Base-by-base conservation (phyloP, 35 echinoderm and acorn worm species). In the Stichopus chloronotus region DNA sequence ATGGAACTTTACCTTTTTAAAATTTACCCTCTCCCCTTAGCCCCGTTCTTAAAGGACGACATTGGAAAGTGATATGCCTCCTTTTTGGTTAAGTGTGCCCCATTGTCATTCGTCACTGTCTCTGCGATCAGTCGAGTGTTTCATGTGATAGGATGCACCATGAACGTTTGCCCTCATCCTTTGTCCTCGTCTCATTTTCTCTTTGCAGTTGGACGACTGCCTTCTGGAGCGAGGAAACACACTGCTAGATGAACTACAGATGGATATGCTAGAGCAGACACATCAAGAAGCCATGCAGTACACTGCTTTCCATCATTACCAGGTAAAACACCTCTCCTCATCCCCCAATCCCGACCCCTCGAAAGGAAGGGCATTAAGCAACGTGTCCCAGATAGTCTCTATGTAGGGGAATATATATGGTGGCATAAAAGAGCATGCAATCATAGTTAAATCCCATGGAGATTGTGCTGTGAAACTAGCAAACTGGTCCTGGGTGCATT, bases 201-300 rank as follows among this genome's bases (percentile, higher is more conserved):
- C 78, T 92, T 86, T 92, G 68, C 83, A 99, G 97, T 95, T 94
- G 92, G 97, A 99, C 25, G 97, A 99, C 57, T 96, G 95, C 87
- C 92, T 99, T 4, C 94, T 95, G n/a, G 97, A 94, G 7, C 90
- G 96, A 78, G 84, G 91, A 24, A 99, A 99, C 58, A 76, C 92
- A 69, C 84, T 99, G 21, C 89, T 96, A 57, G 97, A 96, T 63
- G 97, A 99, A 83, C 90, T 99, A 59, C 95, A 99, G 72, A 91
- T 99, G 78, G 95, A 95, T 59, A 99, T 99, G 97, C 78, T 99
- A 76, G 97, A 99, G 68, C 97, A 96, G 82, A 96, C 95, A 5
- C 97, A 99, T 80, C 97, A 99, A 92, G 97, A 99, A 53, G 95
- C 97, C 56, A 99, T 99, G 97, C 97, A 99, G 88, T 99, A 96